phyloP scores from a whole-genome alignment of 2,888 invertebrate species.

The Hirtodrosophila duncani region DNA sequence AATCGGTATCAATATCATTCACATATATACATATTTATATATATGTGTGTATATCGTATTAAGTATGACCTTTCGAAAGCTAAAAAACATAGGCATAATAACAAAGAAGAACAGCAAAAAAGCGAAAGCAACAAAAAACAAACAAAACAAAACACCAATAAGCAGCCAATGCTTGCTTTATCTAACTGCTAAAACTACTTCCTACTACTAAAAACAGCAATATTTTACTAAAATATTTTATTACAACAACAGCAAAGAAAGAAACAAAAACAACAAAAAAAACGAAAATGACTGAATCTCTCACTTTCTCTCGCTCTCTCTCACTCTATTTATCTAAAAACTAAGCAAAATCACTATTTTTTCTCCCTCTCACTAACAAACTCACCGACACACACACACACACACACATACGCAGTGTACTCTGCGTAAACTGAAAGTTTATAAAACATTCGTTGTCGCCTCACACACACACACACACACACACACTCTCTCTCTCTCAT shows the following conservation, averaged over 20 bases:
- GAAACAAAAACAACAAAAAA: slow-evolving; percentile 39
- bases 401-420: neutral
- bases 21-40: no score
- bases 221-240: slow-evolving; percentile 66
- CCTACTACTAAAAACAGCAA: slow-evolving; percentile 40
- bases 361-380: slow-evolving; percentile 23
- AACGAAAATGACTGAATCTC: slow-evolving; percentile 53
- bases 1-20: no score
- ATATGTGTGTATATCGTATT: no score
- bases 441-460: slow-evolving; percentile 58
- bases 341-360: no score
- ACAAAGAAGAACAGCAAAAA: slow-evolving; percentile 40
- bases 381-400: slow-evolving; percentile 22
- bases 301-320: slow-evolving; percentile 23
- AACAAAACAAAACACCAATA: slow-evolving; percentile 30
- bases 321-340: slow-evolving; percentile 29
- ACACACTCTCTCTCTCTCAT: no score
- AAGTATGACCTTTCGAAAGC: no score
- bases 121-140: slow-evolving; percentile 15
- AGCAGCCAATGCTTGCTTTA: no score
- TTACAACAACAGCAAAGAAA: slow-evolving; percentile 22
- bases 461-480: no score
- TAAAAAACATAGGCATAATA: slow-evolving; percentile 13
- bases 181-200: no score
- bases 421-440: slow-evolving; percentile 52